Base-by-base conservation (phyloP, 2,888 invertebrate species). In the Pristionchus exspectatus region DNA sequence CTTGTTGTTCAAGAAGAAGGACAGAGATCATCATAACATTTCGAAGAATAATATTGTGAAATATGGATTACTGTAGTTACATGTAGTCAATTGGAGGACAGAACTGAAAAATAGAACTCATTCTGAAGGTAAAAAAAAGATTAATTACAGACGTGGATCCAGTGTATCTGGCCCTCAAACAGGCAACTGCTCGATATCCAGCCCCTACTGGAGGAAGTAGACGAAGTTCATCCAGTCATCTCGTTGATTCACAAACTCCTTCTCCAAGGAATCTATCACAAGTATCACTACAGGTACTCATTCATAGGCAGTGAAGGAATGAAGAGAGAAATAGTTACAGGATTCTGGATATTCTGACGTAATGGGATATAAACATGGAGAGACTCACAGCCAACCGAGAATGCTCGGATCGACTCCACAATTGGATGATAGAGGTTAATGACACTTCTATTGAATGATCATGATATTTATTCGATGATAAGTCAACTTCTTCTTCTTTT, bases 201-300 rank as follows among this genome's bases (percentile, higher is more conserved):
- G 85, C 59, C 38, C n/a, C 87, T 10, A 50, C 54, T 63, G 27
- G 54, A 50, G 92, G 93, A 44, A 91, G 93, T 72, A 91, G 94
- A 14, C 92, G 94, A n/a, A 94, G 94, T 14, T 93, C 93, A 24
- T 89, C 90, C 27, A 89, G 90, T 84, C 92, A 92, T 66, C 91
- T 92, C 30, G 87, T 56, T 38, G 94, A 95, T 30, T 94, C 95
- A 10, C 91, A 91, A n/a, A 93, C 94, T 69, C 95, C 95, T n/a
- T 93, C 93, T 89, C 94, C 95, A 27, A 90, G 93, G 16, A 94
- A 94, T 90, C 91, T 95, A n/a, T 94, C 94, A 21, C 95, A 95
- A 90, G 93, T 93, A 16, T 95, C 95, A 33, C 92, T 95, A n/a
- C 92, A 93, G 92, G 93, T 93, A 89, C 9, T 56, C 12, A 27